Evolutionary conservation across 2,797 vertebrate species (phyloP), one percentile per base, ranked within the genome.

Genomic region (Hozukius guyotensis): DNA sequence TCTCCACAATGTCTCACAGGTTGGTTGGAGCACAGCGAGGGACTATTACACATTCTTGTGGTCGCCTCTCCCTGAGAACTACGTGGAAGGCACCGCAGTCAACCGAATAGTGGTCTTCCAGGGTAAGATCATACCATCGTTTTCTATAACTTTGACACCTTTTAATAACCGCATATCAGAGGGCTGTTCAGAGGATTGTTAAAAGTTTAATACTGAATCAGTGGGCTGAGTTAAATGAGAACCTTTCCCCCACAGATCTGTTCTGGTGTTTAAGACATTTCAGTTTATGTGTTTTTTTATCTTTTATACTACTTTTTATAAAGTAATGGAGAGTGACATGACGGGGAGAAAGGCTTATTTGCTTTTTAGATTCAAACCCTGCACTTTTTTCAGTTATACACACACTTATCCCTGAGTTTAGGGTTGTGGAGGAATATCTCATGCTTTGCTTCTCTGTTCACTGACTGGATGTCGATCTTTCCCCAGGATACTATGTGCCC

Each of bases 21-120:
- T 99, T 91, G 98, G 99, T 84, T 99, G 99, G 99, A 99, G 97
- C 95, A 99, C 98, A 42, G 97, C 99, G 82, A 97, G 98, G 92
- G 98, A 99, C 94, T 99, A 99, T 95, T 99, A 99, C 78, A 99
- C 99, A 0, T 99, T 99, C 96, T 94, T 99, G 90, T 99, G 99
- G 98, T 99, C 98, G n/a, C 97, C 97, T 87, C 96, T 98, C 92
- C 97, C 98, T 84, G 98, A 99, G 82, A 96, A 95, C 89, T 97
- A 99, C 89, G 95, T 95, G 63, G 97, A 98, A 92, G 98, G 97
- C 91, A 97, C 97, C 55, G 96, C 97, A 88, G 95, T 97, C 93
- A 97, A 99, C 94, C 97, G 97, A 95, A 97, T 97, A 32, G 95
- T 99, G 90, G 95, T 97, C 75, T 99, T 99, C 95, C 99, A 99